Conservation (phyloP, 2,797 vertebrate species). For the Bryconaethiops microstoma region DNA sequence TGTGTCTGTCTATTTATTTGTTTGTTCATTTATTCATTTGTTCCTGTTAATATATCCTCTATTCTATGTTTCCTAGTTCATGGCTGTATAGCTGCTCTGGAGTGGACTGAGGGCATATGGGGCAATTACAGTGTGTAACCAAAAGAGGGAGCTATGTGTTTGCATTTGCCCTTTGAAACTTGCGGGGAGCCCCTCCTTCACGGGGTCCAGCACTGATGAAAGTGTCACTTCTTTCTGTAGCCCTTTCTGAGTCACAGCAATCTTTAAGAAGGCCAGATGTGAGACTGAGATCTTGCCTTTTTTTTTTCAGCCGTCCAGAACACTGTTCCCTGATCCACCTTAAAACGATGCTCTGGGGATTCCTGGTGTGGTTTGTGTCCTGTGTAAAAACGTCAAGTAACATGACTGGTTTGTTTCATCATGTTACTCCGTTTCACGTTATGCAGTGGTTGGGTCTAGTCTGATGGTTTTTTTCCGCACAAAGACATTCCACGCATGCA, state of each 20-base stretch:
- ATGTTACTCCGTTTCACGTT: too few relatives aligned
- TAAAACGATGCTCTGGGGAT: too few relatives aligned
- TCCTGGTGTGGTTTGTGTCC: too few relatives aligned
- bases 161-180: conserved; percentile 37
- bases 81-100: background rate
- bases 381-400: too few relatives aligned
- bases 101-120: conserved; percentile 6
- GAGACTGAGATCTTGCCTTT: background rate
- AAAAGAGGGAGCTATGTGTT: conserved; percentile 50
- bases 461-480: too few relatives aligned
- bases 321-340: background rate
- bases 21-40: conserved; percentile 15
- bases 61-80: conserved; percentile 1
- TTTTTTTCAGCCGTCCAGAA: background rate
- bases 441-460: too few relatives aligned
- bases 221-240: background rate
- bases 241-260: background rate
- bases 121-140: conserved; percentile 41
- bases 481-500: too few relatives aligned
- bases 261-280: background rate
- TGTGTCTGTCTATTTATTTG: conserved; percentile 11
- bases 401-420: too few relatives aligned
- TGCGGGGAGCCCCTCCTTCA: background rate
- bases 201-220: conserved; percentile 18
- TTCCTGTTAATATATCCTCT: background rate